A percentile compares a stretch with the other conserved stretches of the same genome.
Evolutionary conservation across 2,888 invertebrate genomes (phyloP).

Genomic region (Sepioteuthis lessoniana): DNA sequence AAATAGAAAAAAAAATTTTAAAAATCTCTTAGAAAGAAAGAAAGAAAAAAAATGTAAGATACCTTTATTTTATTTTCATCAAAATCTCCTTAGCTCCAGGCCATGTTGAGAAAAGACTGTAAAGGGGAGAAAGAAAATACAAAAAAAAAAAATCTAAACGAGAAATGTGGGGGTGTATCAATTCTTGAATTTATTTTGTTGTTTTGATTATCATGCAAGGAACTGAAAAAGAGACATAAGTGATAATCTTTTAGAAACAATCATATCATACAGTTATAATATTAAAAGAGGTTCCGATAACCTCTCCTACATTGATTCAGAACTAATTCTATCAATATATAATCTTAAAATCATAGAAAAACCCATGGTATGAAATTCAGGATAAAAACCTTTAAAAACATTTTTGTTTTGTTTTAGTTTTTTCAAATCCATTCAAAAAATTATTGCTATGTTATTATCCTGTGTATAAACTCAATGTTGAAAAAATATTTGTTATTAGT

Average conservation of each 20-base stretch:
- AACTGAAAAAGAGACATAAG: neutral
- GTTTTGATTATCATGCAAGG: slow-evolving; percentile 2
- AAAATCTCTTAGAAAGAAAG: too few species aligned
- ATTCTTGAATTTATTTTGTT: slow-evolving; percentile 8
- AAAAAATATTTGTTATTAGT: neutral
- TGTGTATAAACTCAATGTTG: neutral
- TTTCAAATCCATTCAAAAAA: slow-evolving; percentile 14
- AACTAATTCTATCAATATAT: slow-evolving; percentile 23
- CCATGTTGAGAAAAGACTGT: neutral
- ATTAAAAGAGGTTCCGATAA: neutral
- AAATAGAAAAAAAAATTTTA: neutral
- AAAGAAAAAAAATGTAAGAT: neutral
- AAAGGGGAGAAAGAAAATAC: neutral
- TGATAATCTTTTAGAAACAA: slow-evolving; percentile 33
- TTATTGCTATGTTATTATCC: neutral
- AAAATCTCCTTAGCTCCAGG: slow-evolving; percentile 11
- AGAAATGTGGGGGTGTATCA: neutral
- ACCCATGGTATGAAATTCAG: neutral
- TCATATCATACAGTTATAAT: slow-evolving; percentile 33
- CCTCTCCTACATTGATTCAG: neutral
- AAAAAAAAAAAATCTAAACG: neutral
- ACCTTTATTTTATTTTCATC: slow-evolving; percentile 33
- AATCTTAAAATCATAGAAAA: neutral
- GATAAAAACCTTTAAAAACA: neutral
- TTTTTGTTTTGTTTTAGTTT: neutral